Base-by-base conservation (phyloP, 2,113 vertebrate species). In the Amphilophus citrinellus region DNA sequence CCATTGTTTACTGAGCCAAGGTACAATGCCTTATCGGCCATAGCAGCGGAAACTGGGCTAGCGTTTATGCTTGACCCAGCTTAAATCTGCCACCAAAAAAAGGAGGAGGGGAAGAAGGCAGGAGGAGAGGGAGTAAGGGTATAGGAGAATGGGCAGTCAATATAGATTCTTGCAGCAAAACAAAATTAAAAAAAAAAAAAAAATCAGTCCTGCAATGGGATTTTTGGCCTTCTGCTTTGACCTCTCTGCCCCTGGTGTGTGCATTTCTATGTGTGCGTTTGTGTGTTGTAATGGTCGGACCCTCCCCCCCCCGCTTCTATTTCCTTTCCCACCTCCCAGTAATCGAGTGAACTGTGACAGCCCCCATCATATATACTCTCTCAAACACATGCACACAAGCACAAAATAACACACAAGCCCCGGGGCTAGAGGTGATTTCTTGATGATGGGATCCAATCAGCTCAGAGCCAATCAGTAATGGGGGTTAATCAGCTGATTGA, bases 401-500 rank as follows among this genome's bases (percentile, higher is more conserved):
- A 84, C 57, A 61, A 75, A 87, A 77, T 58, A 39, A 82, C 37
- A 88, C 65, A 77, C 42, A 50, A 88, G 96, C 96, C 96, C 92
- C 10, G 27, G 80, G 96, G 96, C 94, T 65, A 90, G 88, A 95
- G 93, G 95, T 93, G 95, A 97, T 97, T 97, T 97, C 95, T 96
- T 95, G 95, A 95, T 95, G 93, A 91, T 93, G 94, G 96, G 96
- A 90, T 96, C 93, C 97, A 97, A 97, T 97, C 96, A 97, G 94
- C 93, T 95, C 94, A 95, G 93, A 95, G 97, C 88, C 97, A 96
- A 97, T 98, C 97, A 96, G 96, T 97, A 97, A 96, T 96, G 93
- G 97, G 95, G 94, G 96, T 96, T 97, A 97, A 98, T 97, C 96
- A 97, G 96, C 96, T 96, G 96, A 97, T 97, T 95, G 95, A 97